These are phyloP conservation scores for Poeciliopsis presidionis DNA, from an alignment of 2,797 vertebrate species.

Conservation along the genomic window DNA sequence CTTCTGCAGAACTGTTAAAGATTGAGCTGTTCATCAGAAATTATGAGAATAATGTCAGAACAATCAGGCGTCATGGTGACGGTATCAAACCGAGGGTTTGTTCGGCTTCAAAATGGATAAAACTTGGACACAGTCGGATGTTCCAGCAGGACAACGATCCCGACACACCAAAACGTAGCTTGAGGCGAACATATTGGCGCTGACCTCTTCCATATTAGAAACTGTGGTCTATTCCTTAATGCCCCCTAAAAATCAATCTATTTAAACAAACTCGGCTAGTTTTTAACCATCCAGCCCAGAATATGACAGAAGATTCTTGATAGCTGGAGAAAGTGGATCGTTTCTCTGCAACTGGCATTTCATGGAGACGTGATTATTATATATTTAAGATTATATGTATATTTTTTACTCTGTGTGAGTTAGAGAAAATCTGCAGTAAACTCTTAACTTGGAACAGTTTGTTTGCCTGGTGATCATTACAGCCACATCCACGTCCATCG, in stretches of 20 bases:
- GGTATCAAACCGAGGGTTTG: neutral
- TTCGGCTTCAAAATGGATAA: neutral
- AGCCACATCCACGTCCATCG: neutral
- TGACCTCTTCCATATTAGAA: no score
- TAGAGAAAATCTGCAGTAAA: neutral
- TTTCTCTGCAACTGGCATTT: neutral
- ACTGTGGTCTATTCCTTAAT: neutral
- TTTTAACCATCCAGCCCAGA: neutral
- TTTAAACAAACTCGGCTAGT: neutral
- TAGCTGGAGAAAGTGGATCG: neutral
- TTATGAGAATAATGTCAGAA: neutral
- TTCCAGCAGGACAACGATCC: neutral
- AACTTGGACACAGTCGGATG: neutral
- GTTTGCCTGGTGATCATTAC: neutral
- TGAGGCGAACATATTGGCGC: neutral
- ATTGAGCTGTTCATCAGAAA: neutral
- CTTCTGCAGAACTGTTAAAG: neutral
- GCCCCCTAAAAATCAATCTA: neutral
- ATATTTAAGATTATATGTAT: conserved; percentile 1
- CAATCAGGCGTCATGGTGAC: neutral
- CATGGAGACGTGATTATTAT: neutral
- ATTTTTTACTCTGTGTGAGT: neutral
- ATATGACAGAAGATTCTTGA: neutral
- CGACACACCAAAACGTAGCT: neutral
- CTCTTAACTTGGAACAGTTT: neutral